Base-by-base conservation (phyloP, 2,797 vertebrate genomes). In the Paedocypris micromegethes region DNA sequence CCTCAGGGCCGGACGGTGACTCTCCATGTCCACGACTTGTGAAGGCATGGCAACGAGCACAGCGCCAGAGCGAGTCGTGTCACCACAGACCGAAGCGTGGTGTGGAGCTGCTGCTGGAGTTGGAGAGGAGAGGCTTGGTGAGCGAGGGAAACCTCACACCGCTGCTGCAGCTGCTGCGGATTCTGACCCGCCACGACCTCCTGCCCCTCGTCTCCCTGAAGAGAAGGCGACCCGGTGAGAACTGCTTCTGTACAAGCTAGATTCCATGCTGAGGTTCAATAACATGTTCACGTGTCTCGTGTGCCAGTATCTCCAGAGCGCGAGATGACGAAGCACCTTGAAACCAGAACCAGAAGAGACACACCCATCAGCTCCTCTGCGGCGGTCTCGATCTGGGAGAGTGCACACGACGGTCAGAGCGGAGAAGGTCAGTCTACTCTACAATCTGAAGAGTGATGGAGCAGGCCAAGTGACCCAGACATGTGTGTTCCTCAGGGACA, bases 171-270 rank as follows among this genome's bases (percentile, higher is more conserved):
- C 87, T 96, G 39, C 83, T 96, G 47, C 87, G 93, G 63, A 86
- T 95, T 66, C 87, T 96, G 23, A 92, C 93, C 4, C 90, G 93
- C 2, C 94, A 96, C 23, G 94, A 96, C 75, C 86, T 96, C 62
- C 81, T 95, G 66, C 89, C 90, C 2, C 90, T 93, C 42, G 90
- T 94, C 78, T 90, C 91, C 0, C 84, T 85, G 74, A 94, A 92
- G 85, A 90, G 87, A 76, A 88, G 87, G 69, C 88, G 90, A 71
- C 90, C 93, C 82, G 93, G 94, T 95, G 72, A 85, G 81, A 2
- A 55, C n/a, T 9, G 44, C 9, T 4, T 59, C 43, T 56, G 54
- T 23, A 23, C 23, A 58, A 54, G 9, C 9, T 49, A 44, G 5
- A 9, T 42, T 38, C 42, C 1, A 39, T 52, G 9, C 48, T 44